Conservation (phyloP, 2,113 vertebrate genomes). For the Mola mola region DNA sequence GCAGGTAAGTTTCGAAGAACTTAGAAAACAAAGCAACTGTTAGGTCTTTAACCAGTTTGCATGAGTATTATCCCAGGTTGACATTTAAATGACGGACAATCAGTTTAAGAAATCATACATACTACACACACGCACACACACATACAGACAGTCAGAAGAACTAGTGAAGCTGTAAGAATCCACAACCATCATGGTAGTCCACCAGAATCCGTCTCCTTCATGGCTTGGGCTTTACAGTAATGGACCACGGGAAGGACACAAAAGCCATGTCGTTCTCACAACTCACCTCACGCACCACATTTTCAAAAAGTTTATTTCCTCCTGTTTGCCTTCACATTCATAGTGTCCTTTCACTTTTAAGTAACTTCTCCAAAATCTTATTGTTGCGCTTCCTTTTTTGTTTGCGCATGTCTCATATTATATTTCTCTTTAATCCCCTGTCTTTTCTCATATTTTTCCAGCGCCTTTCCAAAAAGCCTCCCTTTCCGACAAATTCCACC, state of each 20-base stretch:
- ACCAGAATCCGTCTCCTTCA: constrained; percentile 44
- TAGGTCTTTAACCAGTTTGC: neutral
- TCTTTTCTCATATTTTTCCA: neutral
- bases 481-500: constrained; percentile 10
- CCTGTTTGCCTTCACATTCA: too few species aligned
- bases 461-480: neutral
- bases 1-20: neutral
- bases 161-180: constrained; percentile 63
- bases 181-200: constrained; percentile 58
- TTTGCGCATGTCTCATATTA: neutral
- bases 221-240: constrained; percentile 53
- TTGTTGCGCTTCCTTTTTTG: too few species aligned
- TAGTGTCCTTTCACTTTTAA: too few species aligned
- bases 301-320: neutral
- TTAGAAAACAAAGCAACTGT: neutral
- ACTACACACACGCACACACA: constrained; percentile 10
- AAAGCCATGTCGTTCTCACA: constrained; percentile 42
- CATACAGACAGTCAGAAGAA: constrained; percentile 38
- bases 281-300: neutral
- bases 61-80: neutral
- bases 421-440: neutral
- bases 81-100: neutral
- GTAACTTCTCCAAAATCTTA: too few species aligned
- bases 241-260: constrained; percentile 56
- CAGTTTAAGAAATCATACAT: constrained; percentile 1